These are phyloP conservation scores for Centruroides vittatus DNA, from an alignment of 1,140 invertebrate species.

Conservation along the genomic window DNA sequence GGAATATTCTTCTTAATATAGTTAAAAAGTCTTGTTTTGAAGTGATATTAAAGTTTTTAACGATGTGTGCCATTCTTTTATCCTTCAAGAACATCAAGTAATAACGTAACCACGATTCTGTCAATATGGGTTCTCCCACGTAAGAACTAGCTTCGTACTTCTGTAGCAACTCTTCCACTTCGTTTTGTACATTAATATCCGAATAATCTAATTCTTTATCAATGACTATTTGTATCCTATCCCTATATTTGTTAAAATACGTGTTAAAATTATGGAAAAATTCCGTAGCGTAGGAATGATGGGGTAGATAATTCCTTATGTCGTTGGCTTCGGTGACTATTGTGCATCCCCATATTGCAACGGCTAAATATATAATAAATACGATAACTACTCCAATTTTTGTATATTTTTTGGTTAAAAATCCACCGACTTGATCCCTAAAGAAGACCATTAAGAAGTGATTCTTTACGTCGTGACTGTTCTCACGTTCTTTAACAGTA, in stretches of 20 bases:
- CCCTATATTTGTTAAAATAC: constrained; percentile 79
- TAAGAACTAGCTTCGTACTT: constrained; percentile 65
- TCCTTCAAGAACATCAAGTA: constrained; percentile 61
- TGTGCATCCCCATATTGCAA: neutral
- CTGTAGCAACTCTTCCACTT: constrained; percentile 61
- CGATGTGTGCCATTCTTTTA: constrained; percentile 46
- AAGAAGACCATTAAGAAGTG: neutral
- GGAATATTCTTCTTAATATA: constrained; percentile 47
- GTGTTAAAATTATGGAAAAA: constrained; percentile 30
- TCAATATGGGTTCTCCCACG: constrained; percentile 54
- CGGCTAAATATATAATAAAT: neutral
- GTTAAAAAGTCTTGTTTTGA: constrained; percentile 55
- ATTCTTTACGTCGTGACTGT: neutral
- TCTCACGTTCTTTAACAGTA: no score
- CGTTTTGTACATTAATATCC: constrained; percentile 53
- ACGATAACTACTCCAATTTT: neutral
- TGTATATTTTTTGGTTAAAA: neutral
- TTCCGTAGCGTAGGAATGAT: neutral
- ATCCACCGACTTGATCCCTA: neutral
- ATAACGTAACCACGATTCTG: constrained; percentile 76
- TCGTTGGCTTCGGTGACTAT: neutral
- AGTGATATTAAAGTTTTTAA: constrained; percentile 52
- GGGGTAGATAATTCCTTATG: neutral
- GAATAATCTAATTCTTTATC: constrained; percentile 71
- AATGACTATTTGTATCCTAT: constrained; percentile 73